These are phyloP conservation scores for Nymphalis urticae DNA, from an alignment of 2,888 invertebrate genomes.

Conservation along the genomic window DNA sequence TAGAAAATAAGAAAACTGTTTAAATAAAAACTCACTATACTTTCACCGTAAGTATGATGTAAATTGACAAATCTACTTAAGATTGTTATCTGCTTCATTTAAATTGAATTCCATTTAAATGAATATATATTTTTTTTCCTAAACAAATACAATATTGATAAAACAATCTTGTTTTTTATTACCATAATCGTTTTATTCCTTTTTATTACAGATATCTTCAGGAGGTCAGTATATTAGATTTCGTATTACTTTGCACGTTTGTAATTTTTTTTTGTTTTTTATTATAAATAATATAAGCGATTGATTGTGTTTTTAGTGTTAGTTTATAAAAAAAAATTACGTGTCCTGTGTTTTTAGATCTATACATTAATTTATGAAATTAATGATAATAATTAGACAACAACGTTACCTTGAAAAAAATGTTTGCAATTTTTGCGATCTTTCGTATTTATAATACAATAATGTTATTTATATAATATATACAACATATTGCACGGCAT, in stretches of 20 bases:
- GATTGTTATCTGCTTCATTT: not conserved
- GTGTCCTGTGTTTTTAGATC: too few relatives aligned
- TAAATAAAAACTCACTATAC: too few relatives aligned
- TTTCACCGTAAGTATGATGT: too few relatives aligned
- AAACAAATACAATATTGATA: conserved; percentile 16
- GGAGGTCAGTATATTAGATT: conserved; percentile 53
- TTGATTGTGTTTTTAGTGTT: not conserved
- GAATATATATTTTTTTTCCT: not conserved
- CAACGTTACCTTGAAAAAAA: too few relatives aligned
- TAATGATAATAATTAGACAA: too few relatives aligned
- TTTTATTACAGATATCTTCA: conserved; percentile 46
- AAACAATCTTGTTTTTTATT: conserved; percentile 15
- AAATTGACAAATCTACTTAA: not conserved
- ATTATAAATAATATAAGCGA: not conserved
- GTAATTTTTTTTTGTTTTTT: conserved; percentile 16
- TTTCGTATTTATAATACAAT: too few relatives aligned
- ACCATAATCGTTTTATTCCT: conserved; percentile 31
- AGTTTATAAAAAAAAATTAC: not conserved
- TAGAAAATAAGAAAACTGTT: too few relatives aligned
- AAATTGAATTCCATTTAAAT: too few relatives aligned
- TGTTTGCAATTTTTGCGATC: too few relatives aligned
- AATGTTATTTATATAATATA: too few relatives aligned
- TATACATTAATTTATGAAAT: too few relatives aligned
- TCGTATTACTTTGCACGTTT: conserved; percentile 20
- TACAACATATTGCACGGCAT: too few relatives aligned